Percentiles rank a stretch among this genome's conserved stretches.
Conservation (phyloP, 2,888 invertebrate species). For the Aricia artaxerxes region DNA sequence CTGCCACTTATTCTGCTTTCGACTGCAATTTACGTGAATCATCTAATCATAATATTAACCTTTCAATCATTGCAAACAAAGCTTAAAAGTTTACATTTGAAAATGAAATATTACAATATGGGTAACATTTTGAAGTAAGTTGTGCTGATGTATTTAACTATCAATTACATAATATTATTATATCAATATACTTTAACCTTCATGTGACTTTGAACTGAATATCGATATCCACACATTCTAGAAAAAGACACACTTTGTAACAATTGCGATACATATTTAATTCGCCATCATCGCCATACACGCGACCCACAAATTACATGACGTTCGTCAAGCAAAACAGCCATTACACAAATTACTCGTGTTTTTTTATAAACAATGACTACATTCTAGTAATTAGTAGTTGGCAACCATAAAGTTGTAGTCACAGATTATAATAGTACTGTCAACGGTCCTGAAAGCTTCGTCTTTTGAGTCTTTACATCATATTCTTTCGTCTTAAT, state of each 20-base stretch:
- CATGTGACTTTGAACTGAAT: not conserved
- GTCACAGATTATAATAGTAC: not conserved
- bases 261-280: slow-evolving; percentile 25
- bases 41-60: not conserved
- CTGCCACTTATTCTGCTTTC: not conserved
- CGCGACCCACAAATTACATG: slow-evolving; percentile 24
- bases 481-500: not conserved
- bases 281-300: not conserved
- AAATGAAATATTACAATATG: too few species aligned
- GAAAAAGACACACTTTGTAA: slow-evolving; percentile 1
- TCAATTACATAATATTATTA: not conserved
- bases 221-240: not conserved
- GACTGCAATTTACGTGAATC: not conserved
- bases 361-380: slow-evolving; percentile 15
- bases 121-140: too few species aligned
- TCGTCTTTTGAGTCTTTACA: not conserved
- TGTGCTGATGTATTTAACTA: not conserved
- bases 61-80: not conserved
- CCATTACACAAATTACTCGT: slow-evolving; percentile 21
- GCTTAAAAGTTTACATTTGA: not conserved
- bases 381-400: slow-evolving; percentile 15
- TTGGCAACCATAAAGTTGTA: not conserved
- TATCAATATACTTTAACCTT: not conserved
- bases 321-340: slow-evolving; percentile 5
- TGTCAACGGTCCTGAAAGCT: not conserved